Evolutionary conservation across 2,888 invertebrate species (phyloP), one percentile per base, ranked within the genome.

Genomic region (Cryptocephalus moraei): DNA sequence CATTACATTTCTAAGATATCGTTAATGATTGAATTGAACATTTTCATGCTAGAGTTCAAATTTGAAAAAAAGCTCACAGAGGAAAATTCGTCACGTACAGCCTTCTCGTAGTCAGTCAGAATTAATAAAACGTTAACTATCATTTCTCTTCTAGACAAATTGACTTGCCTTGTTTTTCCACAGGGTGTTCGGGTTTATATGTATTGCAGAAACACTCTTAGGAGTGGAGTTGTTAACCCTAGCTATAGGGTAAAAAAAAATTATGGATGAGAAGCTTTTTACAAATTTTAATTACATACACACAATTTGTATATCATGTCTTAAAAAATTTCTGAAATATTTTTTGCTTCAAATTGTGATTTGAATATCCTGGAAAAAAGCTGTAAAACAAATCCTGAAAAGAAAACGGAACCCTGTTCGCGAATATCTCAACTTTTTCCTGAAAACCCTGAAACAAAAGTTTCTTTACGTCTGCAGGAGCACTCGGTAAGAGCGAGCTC

Each of bases 181-280:
- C 65, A 68, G 65, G 68, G 62, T 56, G 60, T 63, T 67, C 66
- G 60, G 55, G 57, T 65, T 62, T 65, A 62, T 62, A 64, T 62
- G 62, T 61, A 59, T 58, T 56, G 56, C 56, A 58, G 57, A 62
- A 45, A 60, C 58, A 59, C 62, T 61, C 60, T 60, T 60, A 62
- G 57, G 59, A 60, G 60, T 63, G 65, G 65, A 64, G 65, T 59
- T 64, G 65, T 64, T 63, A 62, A 69, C 69, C 69, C 69, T 69
- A 69, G 70, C 70, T 70, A 70, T 61, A 69, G 69, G 69, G 69
- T 69, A 69, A 64, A 70, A 69, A 64, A 69, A 65, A 63, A 69
- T 60, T 62, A 59, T 55, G 56, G 48, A 62, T 62, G 49, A 62
- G 61, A 60, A 45, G 53, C 44, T 46, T 51, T 43, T 41, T 36